Base-by-base conservation (phyloP, 2,113 vertebrate species). In the Pundamilia nyererei region DNA sequence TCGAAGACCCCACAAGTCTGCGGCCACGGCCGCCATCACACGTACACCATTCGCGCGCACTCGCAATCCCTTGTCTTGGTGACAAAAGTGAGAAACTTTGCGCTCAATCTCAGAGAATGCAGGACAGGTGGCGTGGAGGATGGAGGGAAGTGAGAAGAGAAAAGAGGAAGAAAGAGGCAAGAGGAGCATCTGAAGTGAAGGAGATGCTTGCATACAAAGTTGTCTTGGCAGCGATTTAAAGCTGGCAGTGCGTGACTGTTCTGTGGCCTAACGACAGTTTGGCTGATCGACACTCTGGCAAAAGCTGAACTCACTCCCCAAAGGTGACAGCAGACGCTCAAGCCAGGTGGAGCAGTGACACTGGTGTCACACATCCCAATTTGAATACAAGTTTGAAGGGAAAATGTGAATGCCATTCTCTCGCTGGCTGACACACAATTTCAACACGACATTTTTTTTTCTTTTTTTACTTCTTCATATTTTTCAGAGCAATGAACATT, bases 41-140 rank as follows among this genome's bases (percentile, higher is more conserved):
- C 77, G 7, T 60, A 82, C 89, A 75, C 40, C 49, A 42, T 80
- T 77, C 17, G 15, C 82, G 2, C 33, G 55, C 72, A 24, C 85
- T 82, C 3, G 7, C 83, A 58, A 54, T 65, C 68, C 86, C 89
- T 85, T 85, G 89, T 92, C 86, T 91, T 42, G 29, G 42, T 85
- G 88, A 90, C 91, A 87, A 88, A 88, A 92, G 91, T 90, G 91
- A 92, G 86, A 92, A 94, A 85, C 82, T 91, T 93, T 88, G 33
- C 94, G 86, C 85, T 86, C 11, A 2, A 70, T 87, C 81, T 82
- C 84, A 56, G 87, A 31, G 86, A 90, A 90, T 87, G 89, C 72
- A 26, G 51, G 85, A 88, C 91, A 95, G 89, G 94, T 93, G 92
- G 93, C 77, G 86, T 83, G 85, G 89, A 93, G 89, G 89, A 92